These are phyloP conservation scores for Lethenteron reissneri DNA, from an alignment of 2,113 vertebrate genomes.

Conservation along the genomic window DNA sequence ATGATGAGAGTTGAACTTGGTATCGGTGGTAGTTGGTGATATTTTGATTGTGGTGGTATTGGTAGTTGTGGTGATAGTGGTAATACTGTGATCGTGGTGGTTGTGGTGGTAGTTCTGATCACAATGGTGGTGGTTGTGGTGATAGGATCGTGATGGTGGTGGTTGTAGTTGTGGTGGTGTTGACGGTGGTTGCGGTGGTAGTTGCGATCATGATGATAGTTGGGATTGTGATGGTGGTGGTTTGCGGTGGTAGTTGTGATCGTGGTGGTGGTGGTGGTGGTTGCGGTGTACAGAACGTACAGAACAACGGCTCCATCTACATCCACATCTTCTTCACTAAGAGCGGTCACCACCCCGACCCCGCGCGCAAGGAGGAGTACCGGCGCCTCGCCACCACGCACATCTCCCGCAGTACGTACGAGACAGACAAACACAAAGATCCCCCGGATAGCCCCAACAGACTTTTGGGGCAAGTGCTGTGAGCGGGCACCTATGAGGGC, in stretches of 20 bases:
- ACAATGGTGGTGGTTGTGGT: background rate
- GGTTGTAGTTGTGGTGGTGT: background rate
- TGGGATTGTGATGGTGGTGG: background rate
- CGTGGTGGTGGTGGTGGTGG: background rate
- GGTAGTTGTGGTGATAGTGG: too few species aligned
- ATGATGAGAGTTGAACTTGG: too few species aligned
- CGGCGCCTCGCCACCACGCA: conserved; percentile 63
- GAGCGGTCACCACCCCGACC: conserved; percentile 75
- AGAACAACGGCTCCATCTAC: conserved; percentile 60
- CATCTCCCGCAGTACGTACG: conserved; percentile 39
- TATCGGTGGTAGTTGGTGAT: too few species aligned
- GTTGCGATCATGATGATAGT: too few species aligned
- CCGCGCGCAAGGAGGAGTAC: conserved; percentile 59
- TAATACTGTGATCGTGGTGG: too few species aligned
- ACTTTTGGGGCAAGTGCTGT: too few species aligned
- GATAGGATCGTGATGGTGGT: background rate
- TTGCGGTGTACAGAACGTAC: conserved; percentile 26
- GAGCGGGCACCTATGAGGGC: too few species aligned
- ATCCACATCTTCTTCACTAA: conserved; percentile 80
- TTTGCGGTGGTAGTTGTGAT: background rate
- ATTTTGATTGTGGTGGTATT: too few species aligned
- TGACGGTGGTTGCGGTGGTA: background rate
- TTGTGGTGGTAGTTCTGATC: too few species aligned
- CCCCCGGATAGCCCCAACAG: too few species aligned
- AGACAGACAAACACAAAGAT: too few species aligned